Evolutionary conservation across 1,140 invertebrate species (phyloP).

Genomic region (Chironomus tepperi): DNA sequence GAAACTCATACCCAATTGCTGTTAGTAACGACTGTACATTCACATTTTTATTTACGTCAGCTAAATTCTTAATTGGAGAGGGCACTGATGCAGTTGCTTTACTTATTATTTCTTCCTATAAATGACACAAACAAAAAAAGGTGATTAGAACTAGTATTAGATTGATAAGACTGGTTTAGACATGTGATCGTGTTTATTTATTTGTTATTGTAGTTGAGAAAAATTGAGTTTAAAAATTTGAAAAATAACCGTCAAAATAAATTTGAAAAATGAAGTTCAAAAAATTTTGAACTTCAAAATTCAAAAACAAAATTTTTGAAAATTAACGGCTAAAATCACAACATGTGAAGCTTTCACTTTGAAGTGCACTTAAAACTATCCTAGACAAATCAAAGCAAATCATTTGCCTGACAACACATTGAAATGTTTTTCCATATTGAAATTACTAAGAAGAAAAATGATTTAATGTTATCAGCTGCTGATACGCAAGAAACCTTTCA

Average conservation of each 20-base stretch:
- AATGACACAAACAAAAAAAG: conserved; percentile 27
- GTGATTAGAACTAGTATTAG: background rate
- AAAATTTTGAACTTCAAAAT: too few species aligned
- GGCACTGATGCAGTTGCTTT: conserved; percentile 74
- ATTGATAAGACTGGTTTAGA: background rate
- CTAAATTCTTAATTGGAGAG: conserved; percentile 71
- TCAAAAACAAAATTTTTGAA: too few species aligned
- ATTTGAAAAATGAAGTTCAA: too few species aligned
- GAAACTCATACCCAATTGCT: conserved; percentile 70
- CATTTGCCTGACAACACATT: too few species aligned
- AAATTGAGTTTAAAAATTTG: too few species aligned
- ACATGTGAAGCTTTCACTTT: too few species aligned
- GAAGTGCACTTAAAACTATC: too few species aligned
- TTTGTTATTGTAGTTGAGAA: background rate
- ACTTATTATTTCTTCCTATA: conserved; percentile 54
- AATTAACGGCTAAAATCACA: too few species aligned
- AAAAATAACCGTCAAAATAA: too few species aligned
- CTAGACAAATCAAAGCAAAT: too few species aligned
- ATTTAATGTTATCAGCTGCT: background rate
- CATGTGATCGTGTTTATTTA: background rate
- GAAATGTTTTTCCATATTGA: too few species aligned
- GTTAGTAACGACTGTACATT: conserved; percentile 58
- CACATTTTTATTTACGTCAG: conserved; percentile 58
- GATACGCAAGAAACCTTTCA: conserved; percentile 17
- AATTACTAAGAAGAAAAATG: background rate